Evolutionary conservation across 2,797 vertebrate species (phyloP), one percentile per base, ranked within the genome.

Genomic region (Choloepus didactylus): DNA sequence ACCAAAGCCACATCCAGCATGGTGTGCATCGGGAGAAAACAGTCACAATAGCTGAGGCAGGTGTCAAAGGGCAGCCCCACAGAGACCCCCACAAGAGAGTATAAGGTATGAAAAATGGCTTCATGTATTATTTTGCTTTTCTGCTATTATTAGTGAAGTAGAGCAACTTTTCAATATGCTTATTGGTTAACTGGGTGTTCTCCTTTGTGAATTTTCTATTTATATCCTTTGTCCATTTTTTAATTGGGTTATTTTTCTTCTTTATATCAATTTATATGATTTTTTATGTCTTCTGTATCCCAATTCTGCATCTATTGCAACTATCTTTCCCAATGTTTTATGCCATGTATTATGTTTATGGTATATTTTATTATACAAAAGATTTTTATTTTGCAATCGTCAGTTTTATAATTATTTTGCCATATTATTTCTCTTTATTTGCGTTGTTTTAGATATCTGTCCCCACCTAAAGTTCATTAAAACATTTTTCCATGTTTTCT

Each of bases 401-500:
- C 60, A 93, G 18, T 67, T 87, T 84, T 81, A 77, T 49, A 46
- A 85, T 62, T 76, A 27, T 49, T 87, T 87, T 89, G 29, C 6
- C 25, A 51, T 72, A 84, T 82, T 31, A 88, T 54, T 83, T 85
- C 88, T 84, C 35, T 54, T 35, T 84, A 15, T 75, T 19, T 19
- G 3, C 38, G 62, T 69, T 72, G 3, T 56, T 70, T 89, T 25
- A 89, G 44, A 87, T 96, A 73, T 72, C n/a, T n/a, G 91, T 31
- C 14, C 93, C 7, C 80, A 54, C 9, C 23, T 87, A 81, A 25
- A 87, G 84, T 89, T 94, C 9, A 38, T 64, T 84, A 35, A 85
- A 88, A 87, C 76, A 49, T 87, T 73, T 93, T 23, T 51, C 62
- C 10, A 44, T 76, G 35, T 75, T 72, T 95, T 89, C 41, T 64